Percentiles rank a stretch among this genome's conserved stretches.
Evolutionary conservation across 2,888 invertebrate species (phyloP).

Genomic region (Cordilura impudica): DNA sequence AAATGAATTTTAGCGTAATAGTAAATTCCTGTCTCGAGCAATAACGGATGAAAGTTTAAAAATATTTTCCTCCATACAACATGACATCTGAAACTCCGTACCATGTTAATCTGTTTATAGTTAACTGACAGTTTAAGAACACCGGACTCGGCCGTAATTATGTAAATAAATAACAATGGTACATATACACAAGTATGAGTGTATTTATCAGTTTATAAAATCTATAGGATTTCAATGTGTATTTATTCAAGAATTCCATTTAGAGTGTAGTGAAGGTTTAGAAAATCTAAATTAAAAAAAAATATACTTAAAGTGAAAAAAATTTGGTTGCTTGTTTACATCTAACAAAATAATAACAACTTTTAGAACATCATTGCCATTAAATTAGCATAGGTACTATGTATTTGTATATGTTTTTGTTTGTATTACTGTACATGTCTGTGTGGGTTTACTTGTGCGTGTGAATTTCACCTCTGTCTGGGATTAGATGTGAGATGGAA

Average conservation of each 20-base stretch:
- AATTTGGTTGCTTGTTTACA: slow-evolving; percentile 39
- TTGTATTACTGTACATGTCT: not conserved
- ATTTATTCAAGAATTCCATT: not conserved
- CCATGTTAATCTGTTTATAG: not conserved
- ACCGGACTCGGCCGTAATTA: too few relatives aligned
- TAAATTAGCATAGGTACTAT: slow-evolving; percentile 27
- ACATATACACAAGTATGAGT: too few relatives aligned
- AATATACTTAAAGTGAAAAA: not conserved
- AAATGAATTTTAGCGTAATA: too few relatives aligned
- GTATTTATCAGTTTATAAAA: not conserved
- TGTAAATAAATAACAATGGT: too few relatives aligned
- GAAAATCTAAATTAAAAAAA: not conserved
- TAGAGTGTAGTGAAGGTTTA: not conserved
- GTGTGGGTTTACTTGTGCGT: not conserved
- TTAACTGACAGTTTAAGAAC: too few relatives aligned
- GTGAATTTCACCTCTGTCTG: slow-evolving; percentile 25
- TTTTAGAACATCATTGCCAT: slow-evolving; percentile 26
- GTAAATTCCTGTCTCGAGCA: too few relatives aligned
- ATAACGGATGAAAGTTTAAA: too few relatives aligned
- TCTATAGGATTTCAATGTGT: not conserved
- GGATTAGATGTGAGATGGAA: slow-evolving; percentile 28
- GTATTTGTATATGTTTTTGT: too few relatives aligned
- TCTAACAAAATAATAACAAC: slow-evolving; percentile 26
- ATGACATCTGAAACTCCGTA: too few relatives aligned
- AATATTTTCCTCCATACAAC: too few relatives aligned